Percentiles rank a stretch among this genome's conserved stretches.
Conservation (phyloP, 1,140 invertebrate genomes). For the Cydia splendana region DNA sequence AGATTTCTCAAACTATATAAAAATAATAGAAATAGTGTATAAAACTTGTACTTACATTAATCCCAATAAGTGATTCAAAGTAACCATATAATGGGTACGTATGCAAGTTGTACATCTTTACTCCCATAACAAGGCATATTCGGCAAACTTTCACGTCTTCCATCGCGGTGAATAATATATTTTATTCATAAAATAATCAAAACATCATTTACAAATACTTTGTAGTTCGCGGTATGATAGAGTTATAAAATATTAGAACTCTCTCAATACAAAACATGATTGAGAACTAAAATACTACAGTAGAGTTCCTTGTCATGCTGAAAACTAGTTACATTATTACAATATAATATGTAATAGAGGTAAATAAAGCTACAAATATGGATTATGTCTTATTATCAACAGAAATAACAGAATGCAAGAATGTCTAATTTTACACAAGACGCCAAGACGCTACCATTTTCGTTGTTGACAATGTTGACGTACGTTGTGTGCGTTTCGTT, state of each 20-base stretch:
- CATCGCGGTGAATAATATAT: slow-evolving; percentile 40
- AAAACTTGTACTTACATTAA: slow-evolving; percentile 52
- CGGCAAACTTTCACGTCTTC: slow-evolving; percentile 58
- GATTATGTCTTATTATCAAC: not conserved
- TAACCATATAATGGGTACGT: slow-evolving; percentile 50
- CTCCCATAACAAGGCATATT: slow-evolving; percentile 58
- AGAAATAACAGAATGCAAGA: slow-evolving; percentile 41
- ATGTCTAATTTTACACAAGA: slow-evolving; percentile 69
- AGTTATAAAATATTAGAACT: slow-evolving; percentile 70
- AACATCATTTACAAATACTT: slow-evolving; percentile 9
- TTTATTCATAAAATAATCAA: slow-evolving; percentile 11
- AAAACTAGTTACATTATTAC: not conserved
- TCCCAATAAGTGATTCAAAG: slow-evolving; percentile 57
- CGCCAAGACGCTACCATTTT: slow-evolving; percentile 57
- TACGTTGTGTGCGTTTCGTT: not conserved
- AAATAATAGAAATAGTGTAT: not conserved
- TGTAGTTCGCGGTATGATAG: slow-evolving; percentile 59
- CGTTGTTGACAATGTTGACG: slow-evolving; percentile 40
- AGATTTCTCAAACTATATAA: not conserved
- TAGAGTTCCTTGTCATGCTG: not conserved
- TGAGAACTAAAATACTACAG: slow-evolving; percentile 3
- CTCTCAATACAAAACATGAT: slow-evolving; percentile 36
- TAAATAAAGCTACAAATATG: slow-evolving; percentile 1
- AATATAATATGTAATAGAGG: not conserved
- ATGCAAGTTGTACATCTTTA: slow-evolving; percentile 54